A percentile compares a stretch with the other conserved stretches of the same genome.
Evolutionary conservation across 37 sponge, comb jelly and placozoan genomes (phyloP).

Genomic region (Agelas oroides): DNA sequence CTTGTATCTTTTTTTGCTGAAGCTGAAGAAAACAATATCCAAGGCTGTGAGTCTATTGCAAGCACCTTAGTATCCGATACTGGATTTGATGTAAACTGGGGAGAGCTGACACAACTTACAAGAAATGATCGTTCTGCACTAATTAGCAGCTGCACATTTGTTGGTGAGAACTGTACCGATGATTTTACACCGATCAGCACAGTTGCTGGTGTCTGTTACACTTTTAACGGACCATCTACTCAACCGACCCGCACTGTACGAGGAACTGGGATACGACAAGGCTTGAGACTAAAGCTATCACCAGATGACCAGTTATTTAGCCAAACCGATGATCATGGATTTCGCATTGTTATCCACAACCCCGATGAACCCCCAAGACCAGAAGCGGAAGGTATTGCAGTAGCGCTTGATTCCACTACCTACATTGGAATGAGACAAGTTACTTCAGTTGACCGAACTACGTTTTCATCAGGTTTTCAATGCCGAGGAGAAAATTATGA

Average conservation of each 20-base stretch:
- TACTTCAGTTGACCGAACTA: not conserved
- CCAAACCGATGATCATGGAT: not conserved
- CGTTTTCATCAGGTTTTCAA: not conserved
- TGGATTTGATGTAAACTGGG: not conserved
- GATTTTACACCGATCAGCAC: constrained; percentile 6
- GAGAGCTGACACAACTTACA: not conserved
- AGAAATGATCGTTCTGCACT: not conserved
- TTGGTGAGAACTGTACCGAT: constrained; percentile 14
- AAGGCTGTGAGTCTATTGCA: not conserved
- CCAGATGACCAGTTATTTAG: not conserved
- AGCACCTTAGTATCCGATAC: not conserved
- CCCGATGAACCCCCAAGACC: constrained; percentile 6
- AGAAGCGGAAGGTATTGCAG: not conserved
- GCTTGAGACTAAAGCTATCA: constrained; percentile 9
- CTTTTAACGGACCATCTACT: constrained; percentile 15
- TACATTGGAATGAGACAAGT: constrained; percentile 23
- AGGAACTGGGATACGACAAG: constrained; percentile 9
- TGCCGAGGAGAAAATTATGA: not conserved
- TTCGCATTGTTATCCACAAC: constrained; percentile 1
- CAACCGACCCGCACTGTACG: not conserved
- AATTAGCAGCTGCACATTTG: not conserved
- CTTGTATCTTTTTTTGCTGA: not conserved
- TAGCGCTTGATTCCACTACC: not conserved
- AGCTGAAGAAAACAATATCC: not conserved
- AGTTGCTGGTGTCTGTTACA: constrained; percentile 9